These are phyloP conservation scores for Cinclus cinclus DNA, from an alignment of 2,113 vertebrate genomes.

Conservation along the genomic window DNA sequence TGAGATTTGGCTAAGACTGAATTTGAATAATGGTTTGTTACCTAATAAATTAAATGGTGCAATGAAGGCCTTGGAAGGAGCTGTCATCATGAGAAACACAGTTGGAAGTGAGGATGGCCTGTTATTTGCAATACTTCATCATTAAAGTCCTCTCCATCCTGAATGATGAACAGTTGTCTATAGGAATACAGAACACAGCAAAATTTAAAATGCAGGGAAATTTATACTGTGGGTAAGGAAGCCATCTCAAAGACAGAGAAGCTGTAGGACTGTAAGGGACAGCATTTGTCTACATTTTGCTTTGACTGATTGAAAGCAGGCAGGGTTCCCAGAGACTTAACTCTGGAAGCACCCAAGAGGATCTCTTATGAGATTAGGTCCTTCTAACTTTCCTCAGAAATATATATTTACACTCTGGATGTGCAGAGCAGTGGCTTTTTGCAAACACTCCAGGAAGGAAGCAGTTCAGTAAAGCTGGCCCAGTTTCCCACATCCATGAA, in stretches of 20 bases:
- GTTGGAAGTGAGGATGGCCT: background rate
- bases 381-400: background rate
- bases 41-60: background rate
- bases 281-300: constrained; percentile 1
- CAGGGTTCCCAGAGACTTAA: background rate
- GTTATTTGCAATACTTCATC: background rate
- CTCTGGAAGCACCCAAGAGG: background rate
- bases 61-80: background rate
- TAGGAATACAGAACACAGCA: background rate
- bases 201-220: background rate
- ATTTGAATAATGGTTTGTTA: background rate
- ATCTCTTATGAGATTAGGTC: background rate
- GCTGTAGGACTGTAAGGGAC: background rate
- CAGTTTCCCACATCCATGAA: background rate
- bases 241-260: background rate
- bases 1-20: background rate
- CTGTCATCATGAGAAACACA: background rate
- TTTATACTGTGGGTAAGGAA: background rate
- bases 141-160: background rate
- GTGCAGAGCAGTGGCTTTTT: background rate
- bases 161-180: background rate
- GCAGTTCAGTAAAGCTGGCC: background rate
- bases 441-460: background rate
- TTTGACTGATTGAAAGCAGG: background rate
- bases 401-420: background rate